Base-by-base conservation (phyloP, 2,888 invertebrate genomes). In the Cheilosia scutellata region DNA sequence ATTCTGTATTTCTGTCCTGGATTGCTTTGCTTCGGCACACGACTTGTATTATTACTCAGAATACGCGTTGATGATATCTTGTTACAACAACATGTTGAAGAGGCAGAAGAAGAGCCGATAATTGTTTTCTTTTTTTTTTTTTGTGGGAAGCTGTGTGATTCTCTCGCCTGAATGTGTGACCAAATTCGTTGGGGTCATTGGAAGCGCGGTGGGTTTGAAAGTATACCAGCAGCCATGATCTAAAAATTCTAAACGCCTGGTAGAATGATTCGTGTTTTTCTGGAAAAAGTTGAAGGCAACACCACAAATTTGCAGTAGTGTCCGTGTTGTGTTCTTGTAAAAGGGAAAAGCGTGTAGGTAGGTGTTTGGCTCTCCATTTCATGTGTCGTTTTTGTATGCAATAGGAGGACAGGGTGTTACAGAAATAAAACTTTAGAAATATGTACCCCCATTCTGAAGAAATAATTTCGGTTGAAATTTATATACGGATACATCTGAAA, bases 221-320 rank as follows among this genome's bases (percentile, higher is more conserved):
- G 7, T 33, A 20, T 13, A 27, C 33, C 16, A 31, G 5, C 5
- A 13, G 42, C n/a, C 16, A 4, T 37, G 13, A 13, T 65, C 55
- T 63, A 33, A 2, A 47, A 16, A 16, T 66, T 65, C 89, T 90
- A 80, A 63, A 72, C 88, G 88, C 90, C 90, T 89, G 88, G 87
- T 89, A 89, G 57, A 42, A 71, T 80, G 82, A 88, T 88, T 87
- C 87, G 88, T 88, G 88, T 88, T 89, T 90, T 90, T 89, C 88
- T 89, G 89, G 89, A 89, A 90, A 90, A 89, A 88, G 88, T 88
- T 37, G 37, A 37, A 37, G 37, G 62, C 53, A 55, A 58, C 25
- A 51, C 25, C 5, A 25, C 11, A 27, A 47, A 47, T 6, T 11
- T 27, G 44, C 13, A 11, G 11, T 9, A 9, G 33, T 31, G 6